A percentile compares a stretch with the other conserved stretches of the same genome.
These are phyloP conservation scores for Brachionus plicatilis DNA, from an alignment of 1,140 invertebrate genomes.

Conservation along the genomic window DNA sequence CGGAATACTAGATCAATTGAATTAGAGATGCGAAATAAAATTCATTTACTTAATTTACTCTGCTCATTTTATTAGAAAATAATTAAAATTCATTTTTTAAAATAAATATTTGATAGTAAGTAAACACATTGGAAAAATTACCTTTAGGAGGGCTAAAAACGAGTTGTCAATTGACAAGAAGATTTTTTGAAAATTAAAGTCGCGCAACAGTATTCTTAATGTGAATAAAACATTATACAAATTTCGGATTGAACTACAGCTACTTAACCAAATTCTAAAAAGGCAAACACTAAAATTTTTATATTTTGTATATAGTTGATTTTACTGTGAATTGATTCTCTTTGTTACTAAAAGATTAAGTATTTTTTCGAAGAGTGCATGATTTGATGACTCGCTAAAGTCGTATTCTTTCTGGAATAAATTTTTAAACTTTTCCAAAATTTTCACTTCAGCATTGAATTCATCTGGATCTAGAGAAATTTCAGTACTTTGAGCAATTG, in stretches of 20 bases:
- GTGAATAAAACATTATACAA: neutral
- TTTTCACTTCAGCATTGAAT: neutral
- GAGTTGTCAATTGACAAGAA: neutral
- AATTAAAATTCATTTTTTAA: neutral
- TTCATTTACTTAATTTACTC: too few relatives aligned
- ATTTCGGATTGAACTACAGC: slow-evolving; percentile 11
- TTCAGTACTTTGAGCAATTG: neutral
- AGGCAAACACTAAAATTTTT: too few relatives aligned
- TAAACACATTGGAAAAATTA: neutral
- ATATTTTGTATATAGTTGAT: too few relatives aligned
- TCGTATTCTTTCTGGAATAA: neutral
- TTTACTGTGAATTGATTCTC: neutral
- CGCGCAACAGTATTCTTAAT: slow-evolving; percentile 6
- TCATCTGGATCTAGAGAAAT: neutral
- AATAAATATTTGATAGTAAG: neutral
- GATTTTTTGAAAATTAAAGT: neutral
- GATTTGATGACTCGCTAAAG: neutral
- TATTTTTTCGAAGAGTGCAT: neutral
- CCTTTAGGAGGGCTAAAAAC: neutral
- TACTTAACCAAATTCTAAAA: slow-evolving; percentile 17
- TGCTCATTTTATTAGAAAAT: neutral
- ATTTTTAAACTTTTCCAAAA: slow-evolving; percentile 26
- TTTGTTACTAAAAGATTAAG: neutral
- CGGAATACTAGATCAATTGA: too few relatives aligned
- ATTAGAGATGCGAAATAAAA: too few relatives aligned